A percentile compares a stretch with the other conserved stretches of the same genome.
Conservation (phyloP, 2,113 vertebrate species). For the Donacobius atricapilla region DNA sequence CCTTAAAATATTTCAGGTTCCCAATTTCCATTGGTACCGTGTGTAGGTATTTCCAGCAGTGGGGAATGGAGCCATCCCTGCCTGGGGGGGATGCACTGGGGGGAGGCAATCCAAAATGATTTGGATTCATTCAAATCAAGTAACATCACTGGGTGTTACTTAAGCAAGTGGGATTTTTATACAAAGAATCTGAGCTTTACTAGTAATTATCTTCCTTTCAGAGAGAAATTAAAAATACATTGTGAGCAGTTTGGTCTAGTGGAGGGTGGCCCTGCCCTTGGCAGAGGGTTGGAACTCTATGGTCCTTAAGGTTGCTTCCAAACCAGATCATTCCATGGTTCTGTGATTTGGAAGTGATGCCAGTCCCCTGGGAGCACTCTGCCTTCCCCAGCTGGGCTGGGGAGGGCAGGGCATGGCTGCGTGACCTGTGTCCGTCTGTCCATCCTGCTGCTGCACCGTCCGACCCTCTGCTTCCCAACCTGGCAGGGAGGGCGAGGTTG, state of each 20-base stretch:
- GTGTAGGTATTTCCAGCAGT: neutral
- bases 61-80: neutral
- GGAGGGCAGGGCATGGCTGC: neutral
- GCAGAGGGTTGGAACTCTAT: neutral
- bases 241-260: neutral
- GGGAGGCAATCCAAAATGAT: neutral
- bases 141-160: neutral
- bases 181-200: neutral
- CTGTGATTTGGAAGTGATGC: neutral
- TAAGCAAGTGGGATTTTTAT: neutral
- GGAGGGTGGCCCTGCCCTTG: neutral
- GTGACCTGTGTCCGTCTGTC: neutral
- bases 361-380: neutral
- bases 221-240: neutral
- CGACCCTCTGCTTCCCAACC: neutral
- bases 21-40: neutral
- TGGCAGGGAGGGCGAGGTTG: fast-evolving
- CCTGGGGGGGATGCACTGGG: neutral
- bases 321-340: neutral
- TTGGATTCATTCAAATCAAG: neutral
- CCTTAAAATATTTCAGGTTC: neutral
- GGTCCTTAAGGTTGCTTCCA: neutral
- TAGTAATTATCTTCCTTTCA: neutral
- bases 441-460: neutral
- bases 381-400: conserved; percentile 13